Base-by-base conservation (phyloP, 2,113 vertebrate genomes). In the Coptodon bakossiorum region DNA sequence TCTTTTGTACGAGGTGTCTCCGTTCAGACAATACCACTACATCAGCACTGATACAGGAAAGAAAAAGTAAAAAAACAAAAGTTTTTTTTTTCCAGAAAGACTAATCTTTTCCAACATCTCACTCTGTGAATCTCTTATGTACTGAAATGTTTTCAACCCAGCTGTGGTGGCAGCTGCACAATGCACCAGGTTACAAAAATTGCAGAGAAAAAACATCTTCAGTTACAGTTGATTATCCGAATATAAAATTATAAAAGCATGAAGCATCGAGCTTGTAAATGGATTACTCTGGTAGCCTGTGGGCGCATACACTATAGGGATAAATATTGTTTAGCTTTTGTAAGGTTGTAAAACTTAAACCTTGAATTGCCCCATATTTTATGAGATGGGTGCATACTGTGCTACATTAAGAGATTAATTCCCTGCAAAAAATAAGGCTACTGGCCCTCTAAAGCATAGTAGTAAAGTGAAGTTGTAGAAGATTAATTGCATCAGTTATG, bases 321-420 rank as follows among this genome's bases (percentile, higher is more conserved):
- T 90, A 88, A 89, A 88, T 87, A 85, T 66, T 56, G n/a, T 88
- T 76, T 85, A 73, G 45, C 87, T 85, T 50, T 53, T 4, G 36
- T 43, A 22, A 29, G 19, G 83, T 66, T 86, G 61, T 92, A 83
- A 92, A 89, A 90, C 57, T 78, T 50, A 89, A 66, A 83, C 38
- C 36, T 38, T 52, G 22, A 38, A 86, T 45, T 68, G 81, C 80
- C 78, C 71, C 78, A 82, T 90, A 78, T 86, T 92, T 93, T 90
- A 91, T 71, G 40, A 86, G 68, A 66, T 29, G 82, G 85, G 79
- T 83, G 43, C 52, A 57, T 4, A 9, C 82, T 84, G 45, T 89
- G 76, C 17, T 54, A 90, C 89, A 88, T 91, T 92, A 92, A 34
- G 68, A 91, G 86, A 93, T 93, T 27, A 92, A 91, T 93, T 88